Base-by-base conservation (phyloP, 2,888 invertebrate genomes). In the Mythimna ferrago region DNA sequence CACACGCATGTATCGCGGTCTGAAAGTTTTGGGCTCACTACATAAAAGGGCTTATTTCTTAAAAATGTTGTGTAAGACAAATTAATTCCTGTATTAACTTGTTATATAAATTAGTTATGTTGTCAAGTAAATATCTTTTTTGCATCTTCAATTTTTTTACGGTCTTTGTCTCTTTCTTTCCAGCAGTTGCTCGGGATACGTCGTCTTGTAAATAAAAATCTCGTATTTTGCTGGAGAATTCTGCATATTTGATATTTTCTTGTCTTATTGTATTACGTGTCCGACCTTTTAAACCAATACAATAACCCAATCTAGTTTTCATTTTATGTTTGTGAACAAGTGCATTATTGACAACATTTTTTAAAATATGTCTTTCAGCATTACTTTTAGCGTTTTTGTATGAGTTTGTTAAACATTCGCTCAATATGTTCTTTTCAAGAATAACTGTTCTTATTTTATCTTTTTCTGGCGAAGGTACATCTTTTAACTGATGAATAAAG, bases 51-150 rank as follows among this genome's bases (percentile, higher is more conserved):
- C 32, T 32, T 32, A 32, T 32, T 32, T 32, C 32, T 32, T 32
- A 32, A 32, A 32, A 74, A 74, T 38, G 70, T 70, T 2, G 70
- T 58, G 35, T 66, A 70, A 21, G 66, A 74, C 4, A 70, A 2
- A 41, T 56, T 69, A 48, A 61, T 62, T 56, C 66, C 66, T 21
- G 58, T 64, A 26, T 74, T 65, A 65, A 69, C 32, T 73, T 73
- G 0, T 48, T 51, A 16, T 58, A 35, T n/a, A 67, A 41, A 53
- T 63, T 53, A 6, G 51, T 63, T 41, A 73, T 41, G 14, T 21
- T 64, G 14, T 38, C 63, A 26, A 73, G 67, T 19, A 68, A 11
- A 44, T 67, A 73, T 51, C 67, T 51, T 68, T 32, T 73, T n/a
- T 73, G 73, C 19, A 61, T 51, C n/a, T 72, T 72, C 0, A 5